Evolutionary conservation across 1,140 invertebrate genomes (phyloP), one percentile per base, ranked within the genome.

Genomic region (Leptopilina clavipes): DNA sequence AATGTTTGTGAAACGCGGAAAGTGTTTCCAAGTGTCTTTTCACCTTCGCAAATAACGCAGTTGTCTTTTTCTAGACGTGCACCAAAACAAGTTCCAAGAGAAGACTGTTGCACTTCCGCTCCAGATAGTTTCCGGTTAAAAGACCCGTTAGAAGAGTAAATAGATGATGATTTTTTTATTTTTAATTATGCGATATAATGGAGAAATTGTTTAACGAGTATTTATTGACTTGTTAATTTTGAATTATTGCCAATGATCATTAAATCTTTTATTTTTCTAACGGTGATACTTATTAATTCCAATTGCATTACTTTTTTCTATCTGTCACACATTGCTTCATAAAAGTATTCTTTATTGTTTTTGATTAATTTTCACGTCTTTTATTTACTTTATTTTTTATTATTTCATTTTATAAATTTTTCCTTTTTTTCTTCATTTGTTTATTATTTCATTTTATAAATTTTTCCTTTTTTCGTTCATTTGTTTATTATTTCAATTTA

Each of bases 21-120:
- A 54, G 52, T 54, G 52, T 10, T 19, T 31, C 25, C 25, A 25
- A 31, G 56, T 59, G 56, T 25, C 56, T 25, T 25, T 65, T 31
- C 22, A 65, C 59, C 25, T 65, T 65, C 22, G 22, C 59, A 65
- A 65, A 65, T n/a, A 31, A 19, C 37, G 37, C 37, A 25, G 22
- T 1, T 31, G 59, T 65, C 22, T 14, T 65, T n/a, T 65, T 7
- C 3, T 59, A n/a, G 59, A 65, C 59, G 14, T n/a, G n/a, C n/a
- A 52, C 11, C 25, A 31, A 14, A 65, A 65, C 59, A 37, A 65
- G 59, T 65, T 65, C 59, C 8, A 9, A 31, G 59, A 25, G 22
- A 22, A 65, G 59, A 65, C 56, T 65, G 56, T 19, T 65, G 19
- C 14, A 31, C 59, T 65, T 65, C 59, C 59, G 25, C 59, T 65